These are phyloP conservation scores for Pheosia gnoma DNA, from an alignment of 2,888 invertebrate species.

Conservation along the genomic window DNA sequence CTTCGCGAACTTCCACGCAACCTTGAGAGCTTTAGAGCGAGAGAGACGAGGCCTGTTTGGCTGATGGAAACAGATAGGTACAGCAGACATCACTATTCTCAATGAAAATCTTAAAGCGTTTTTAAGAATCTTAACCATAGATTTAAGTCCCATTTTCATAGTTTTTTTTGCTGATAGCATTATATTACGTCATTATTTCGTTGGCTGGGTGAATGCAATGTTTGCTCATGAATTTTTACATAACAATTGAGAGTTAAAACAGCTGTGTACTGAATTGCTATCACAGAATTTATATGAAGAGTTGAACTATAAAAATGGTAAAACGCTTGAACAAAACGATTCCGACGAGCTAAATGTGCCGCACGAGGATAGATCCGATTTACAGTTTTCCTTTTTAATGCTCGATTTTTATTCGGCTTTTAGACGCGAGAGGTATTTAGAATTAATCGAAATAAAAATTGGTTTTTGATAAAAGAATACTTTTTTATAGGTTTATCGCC, in stretches of 20 bases:
- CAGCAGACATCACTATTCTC: neutral
- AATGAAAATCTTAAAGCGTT: neutral
- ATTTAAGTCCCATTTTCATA: too few species aligned
- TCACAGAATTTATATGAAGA: neutral
- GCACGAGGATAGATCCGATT: conserved; percentile 2
- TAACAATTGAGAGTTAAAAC: neutral
- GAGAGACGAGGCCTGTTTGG: neutral
- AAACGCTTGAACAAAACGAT: conserved; percentile 2
- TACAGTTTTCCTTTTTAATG: neutral
- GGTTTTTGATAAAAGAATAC: neutral
- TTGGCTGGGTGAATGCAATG: too few species aligned
- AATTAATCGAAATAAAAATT: conserved; percentile 1
- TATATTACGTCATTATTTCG: too few species aligned
- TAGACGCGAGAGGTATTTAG: conserved; percentile 12
- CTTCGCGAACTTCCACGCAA: neutral
- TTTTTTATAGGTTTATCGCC: neutral
- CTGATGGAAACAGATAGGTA: neutral
- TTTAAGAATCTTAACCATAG: too few species aligned
- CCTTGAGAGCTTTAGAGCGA: neutral
- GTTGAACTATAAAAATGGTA: neutral
- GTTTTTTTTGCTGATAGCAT: too few species aligned
- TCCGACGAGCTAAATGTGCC: conserved; percentile 1
- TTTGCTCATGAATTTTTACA: too few species aligned
- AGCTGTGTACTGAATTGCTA: neutral
- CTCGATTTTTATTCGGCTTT: conserved; percentile 1